Base-by-base conservation (phyloP, 1,140 invertebrate genomes). In the Micrasema minimum region DNA sequence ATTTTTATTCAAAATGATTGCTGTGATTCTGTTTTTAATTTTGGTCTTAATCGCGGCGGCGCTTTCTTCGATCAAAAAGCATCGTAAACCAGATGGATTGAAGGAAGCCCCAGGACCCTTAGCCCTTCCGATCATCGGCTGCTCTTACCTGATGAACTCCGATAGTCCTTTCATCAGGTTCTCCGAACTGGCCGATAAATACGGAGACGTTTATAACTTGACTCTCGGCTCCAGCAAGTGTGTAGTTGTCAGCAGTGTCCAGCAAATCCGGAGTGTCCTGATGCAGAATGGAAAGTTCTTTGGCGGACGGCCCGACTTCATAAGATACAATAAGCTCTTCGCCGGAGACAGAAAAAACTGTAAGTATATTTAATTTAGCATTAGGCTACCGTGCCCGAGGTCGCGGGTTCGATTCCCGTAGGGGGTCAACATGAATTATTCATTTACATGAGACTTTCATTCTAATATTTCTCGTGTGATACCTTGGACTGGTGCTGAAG, bases 231-330 rank as follows among this genome's bases (percentile, higher is more conserved):
- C 85, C 0, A 85, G 86, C 0, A 87, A 88, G 16, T 93, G 92
- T 77, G 81, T 95, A 3, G 89, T 96, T 11, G 90, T 95, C 18
- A 94, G 91, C 78, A 92, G 88, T 74, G 87, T 91, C 75, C 83
- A 88, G 2, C 78, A 89, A 11, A 91, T 95, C 72, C 89, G 89
- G 69, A 91, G 94, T 79, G 92, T 95, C 14, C 85, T 96, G 12
- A 90, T 94, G 77, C 87, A 89, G 68, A 93, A 93, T 79, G 92
- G 92, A 38, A 89, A 88, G 66, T 88, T 90, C 72, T 94, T 96
- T 80, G 92, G 91, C 2, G 91, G 92, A 5, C 82, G 94, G 35
- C 93, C 93, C 0, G 88, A 94, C 78, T 95, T 95, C 79, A 76
- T 91, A 31, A 82, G 94, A 38, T 92, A 90, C 79, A 87, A 92